Conservation (phyloP, 2,888 invertebrate genomes). For the Pseudanteris insignis region DNA sequence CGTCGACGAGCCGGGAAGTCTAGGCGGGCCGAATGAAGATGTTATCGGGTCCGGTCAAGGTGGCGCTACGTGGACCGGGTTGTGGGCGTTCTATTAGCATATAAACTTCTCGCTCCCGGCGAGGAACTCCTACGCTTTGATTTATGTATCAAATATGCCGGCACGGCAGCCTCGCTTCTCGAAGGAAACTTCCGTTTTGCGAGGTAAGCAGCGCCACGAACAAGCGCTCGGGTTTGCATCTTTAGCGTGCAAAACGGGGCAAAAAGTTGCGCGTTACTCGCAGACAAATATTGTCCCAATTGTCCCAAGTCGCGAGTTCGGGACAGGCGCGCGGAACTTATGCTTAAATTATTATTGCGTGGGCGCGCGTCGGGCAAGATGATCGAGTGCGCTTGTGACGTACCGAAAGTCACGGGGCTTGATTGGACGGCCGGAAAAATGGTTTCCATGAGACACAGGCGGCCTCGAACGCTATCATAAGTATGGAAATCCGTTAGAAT, state of each 20-base stretch:
- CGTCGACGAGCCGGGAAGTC: no score
- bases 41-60: slow-evolving; percentile 55
- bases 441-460: slow-evolving; percentile 38
- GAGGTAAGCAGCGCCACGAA: slow-evolving; percentile 42
- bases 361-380: slow-evolving; percentile 5
- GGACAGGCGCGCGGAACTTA: slow-evolving; percentile 20
- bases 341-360: slow-evolving; percentile 30
- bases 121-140: slow-evolving; percentile 59
- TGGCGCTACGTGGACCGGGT: slow-evolving; percentile 55
- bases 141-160: slow-evolving; percentile 66
- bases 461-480: slow-evolving; percentile 54
- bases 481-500: slow-evolving; percentile 62
- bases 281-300: slow-evolving; percentile 37
- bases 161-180: slow-evolving; percentile 50
- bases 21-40: slow-evolving; percentile 45
- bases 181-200: slow-evolving; percentile 47
- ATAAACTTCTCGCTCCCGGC: slow-evolving; percentile 62
- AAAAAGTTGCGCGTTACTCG: slow-evolving; percentile 33
- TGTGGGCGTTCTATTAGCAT: slow-evolving; percentile 63
- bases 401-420: slow-evolving; percentile 13
- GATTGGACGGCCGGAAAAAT: slow-evolving; percentile 43
- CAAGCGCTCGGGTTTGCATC: slow-evolving; percentile 40
- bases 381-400: slow-evolving; percentile 16
- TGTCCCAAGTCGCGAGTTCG: slow-evolving; percentile 27
- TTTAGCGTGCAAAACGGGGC: slow-evolving; percentile 30